Evolutionary conservation across 2,797 vertebrate genomes (phyloP).

Genomic region (Pygocentrus nattereri): DNA sequence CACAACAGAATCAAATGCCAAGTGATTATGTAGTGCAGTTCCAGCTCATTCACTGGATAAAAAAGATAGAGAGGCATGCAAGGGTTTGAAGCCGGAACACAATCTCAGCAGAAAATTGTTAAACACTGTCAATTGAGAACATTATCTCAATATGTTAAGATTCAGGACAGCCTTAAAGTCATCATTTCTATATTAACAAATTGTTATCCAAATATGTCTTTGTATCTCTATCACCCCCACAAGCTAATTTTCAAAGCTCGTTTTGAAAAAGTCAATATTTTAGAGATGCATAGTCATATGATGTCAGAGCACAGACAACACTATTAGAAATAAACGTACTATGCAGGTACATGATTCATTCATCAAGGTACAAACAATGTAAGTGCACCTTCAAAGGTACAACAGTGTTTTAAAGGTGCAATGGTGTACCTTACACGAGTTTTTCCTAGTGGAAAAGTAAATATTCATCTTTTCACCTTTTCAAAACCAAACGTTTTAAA

Average conservation of each 20-base stretch:
- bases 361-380: no score
- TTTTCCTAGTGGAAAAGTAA: no score
- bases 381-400: no score
- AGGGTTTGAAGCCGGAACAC: slow-evolving; percentile 68
- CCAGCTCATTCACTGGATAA: slow-evolving; percentile 59
- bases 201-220: neutral
- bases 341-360: no score
- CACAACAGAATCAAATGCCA: slow-evolving; percentile 69
- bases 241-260: slow-evolving; percentile 3
- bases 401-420: no score
- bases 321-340: no score
- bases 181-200: neutral
- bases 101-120: slow-evolving; percentile 69
- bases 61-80: slow-evolving; percentile 41
- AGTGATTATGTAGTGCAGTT: slow-evolving; percentile 67
- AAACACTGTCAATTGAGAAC: slow-evolving; percentile 23
- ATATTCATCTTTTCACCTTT: no score
- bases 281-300: slow-evolving; percentile 35
- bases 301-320: slow-evolving; percentile 42
- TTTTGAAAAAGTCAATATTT: slow-evolving; percentile 34
- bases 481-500: no score
- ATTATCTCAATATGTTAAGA: slow-evolving; percentile 10
- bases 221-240: neutral
- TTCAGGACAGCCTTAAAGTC: neutral
- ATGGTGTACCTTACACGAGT: no score